phyloP scores from a whole-genome alignment of 2,113 vertebrate genomes.

The Lasiurus borealis region DNA sequence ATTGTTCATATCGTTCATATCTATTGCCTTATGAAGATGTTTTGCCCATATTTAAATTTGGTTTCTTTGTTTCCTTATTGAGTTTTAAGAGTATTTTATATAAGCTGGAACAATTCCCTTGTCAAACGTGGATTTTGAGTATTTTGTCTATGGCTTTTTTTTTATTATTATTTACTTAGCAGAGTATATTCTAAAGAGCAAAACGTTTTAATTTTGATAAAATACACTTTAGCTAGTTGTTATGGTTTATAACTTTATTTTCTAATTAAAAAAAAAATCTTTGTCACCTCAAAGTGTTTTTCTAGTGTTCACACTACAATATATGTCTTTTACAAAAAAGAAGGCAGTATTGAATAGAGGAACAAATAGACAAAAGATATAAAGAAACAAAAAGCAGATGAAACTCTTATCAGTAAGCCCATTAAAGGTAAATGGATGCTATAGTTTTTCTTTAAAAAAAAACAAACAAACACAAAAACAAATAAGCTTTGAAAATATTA shows the following conservation, averaged over 20 bases:
- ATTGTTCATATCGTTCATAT: neutral
- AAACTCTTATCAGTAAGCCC: neutral
- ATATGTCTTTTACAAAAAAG: neutral
- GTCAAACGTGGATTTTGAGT: neutral
- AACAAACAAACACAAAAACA: neutral
- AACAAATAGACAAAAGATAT: neutral
- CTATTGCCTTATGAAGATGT: neutral
- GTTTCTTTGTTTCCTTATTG: neutral
- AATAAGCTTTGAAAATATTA: neutral
- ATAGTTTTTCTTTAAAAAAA: neutral
- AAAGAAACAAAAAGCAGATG: neutral
- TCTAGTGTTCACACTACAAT: neutral
- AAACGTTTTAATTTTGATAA: neutral
- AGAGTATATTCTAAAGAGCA: neutral
- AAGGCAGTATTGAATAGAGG: neutral
- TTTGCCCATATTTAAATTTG: neutral
- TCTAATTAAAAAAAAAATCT: neutral
- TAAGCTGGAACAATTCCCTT: neutral
- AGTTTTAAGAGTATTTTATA: neutral
- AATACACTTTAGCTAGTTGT: neutral
- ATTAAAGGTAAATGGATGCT: neutral
- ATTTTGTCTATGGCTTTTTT: neutral
- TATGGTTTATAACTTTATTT: neutral
- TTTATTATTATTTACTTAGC: neutral
- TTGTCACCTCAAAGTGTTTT: neutral